Evolutionary conservation across 2,113 vertebrate species (phyloP), one percentile per base, ranked within the genome.

Genomic region (Nycticryphes semicollaris): DNA sequence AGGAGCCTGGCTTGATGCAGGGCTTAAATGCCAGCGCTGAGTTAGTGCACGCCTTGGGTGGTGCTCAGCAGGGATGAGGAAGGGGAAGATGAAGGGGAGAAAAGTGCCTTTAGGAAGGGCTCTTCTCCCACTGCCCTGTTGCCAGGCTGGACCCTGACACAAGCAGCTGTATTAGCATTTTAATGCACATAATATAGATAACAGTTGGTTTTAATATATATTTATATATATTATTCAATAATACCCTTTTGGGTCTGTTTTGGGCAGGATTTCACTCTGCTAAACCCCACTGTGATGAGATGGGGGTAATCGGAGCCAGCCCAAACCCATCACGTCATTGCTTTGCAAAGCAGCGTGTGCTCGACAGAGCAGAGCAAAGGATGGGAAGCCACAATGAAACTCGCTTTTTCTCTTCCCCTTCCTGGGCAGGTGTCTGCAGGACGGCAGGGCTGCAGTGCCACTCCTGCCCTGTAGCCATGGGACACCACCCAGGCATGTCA

Each of bases 391-490:
- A 56, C 3, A 5, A 24, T 1, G 1, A 62, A 33, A 51, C 50
- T 14, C 4, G 2, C 25, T 22, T 7, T 47, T 64, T 17, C 50
- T 72, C 33, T 23, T 66, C 16, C 12, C 17, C 17, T 73, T 48
- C 6, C 3, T 21, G 30, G 8, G n/a, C 35, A 18, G 0, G 1
- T 2, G 15, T 12, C 53, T 27, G 37, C 60, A 59, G 43, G 87
- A 47, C 5, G 3, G 64, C 75, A 51, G 24, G 1, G 3, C 3
- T 35, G 23, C 31, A 14, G 47, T 6, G 20, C 10, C 21, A 2
- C 15, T 31, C 20, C 10, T 28, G 39, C 20, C 27, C 53, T 37
- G 35, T 14, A 39, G 20, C 64, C 0, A 0, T 39, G 21, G 70
- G 54, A 41, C 3, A 3, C 57, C 43, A 45, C 48, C 48, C 28